phyloP scores from a whole-genome alignment of 1,140 invertebrate genomes.

The Adoxophyes honmai region DNA sequence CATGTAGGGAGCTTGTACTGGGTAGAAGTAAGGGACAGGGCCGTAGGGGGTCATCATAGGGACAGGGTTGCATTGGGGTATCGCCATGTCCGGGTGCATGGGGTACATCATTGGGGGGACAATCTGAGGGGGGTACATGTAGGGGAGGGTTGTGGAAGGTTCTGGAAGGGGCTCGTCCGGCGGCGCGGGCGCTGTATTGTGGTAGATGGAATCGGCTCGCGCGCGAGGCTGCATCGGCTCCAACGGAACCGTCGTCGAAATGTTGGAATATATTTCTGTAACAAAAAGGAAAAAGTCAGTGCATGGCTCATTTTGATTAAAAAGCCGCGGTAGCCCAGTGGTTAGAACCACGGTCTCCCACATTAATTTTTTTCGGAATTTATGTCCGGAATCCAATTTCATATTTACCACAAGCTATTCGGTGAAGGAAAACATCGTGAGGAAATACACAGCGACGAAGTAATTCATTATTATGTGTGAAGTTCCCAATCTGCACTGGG shows the following conservation, averaged over 20 bases:
- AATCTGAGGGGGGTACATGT: slow-evolving; percentile 38
- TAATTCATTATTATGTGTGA: no score
- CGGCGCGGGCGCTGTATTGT: slow-evolving; percentile 28
- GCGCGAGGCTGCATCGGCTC: slow-evolving; percentile 36
- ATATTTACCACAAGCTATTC: no score
- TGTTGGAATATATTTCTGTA: slow-evolving; percentile 60
- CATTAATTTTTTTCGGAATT: no score
- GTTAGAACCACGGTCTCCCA: no score
- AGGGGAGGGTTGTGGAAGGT: slow-evolving; percentile 39
- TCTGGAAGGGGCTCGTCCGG: slow-evolving; percentile 34
- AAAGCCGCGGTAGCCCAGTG: no score
- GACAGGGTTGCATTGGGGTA: slow-evolving; percentile 41
- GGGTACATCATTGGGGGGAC: slow-evolving; percentile 48
- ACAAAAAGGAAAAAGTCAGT: no score
- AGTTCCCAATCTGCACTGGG: no score
- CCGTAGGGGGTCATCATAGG: slow-evolving; percentile 57
- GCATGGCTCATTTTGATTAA: no score
- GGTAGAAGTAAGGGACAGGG: slow-evolving; percentile 60
- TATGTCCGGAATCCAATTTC: no score
- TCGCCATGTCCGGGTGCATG: slow-evolving; percentile 39
- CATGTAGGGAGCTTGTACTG: slow-evolving; percentile 67
- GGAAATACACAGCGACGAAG: no score
- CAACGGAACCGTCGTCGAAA: slow-evolving; percentile 39
- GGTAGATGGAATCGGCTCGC: slow-evolving; percentile 24
- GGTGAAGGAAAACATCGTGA: no score